Percentiles rank a stretch among this genome's conserved stretches.
phyloP scores from a whole-genome alignment of 2,888 invertebrate genomes.

The Patella pellucida region DNA sequence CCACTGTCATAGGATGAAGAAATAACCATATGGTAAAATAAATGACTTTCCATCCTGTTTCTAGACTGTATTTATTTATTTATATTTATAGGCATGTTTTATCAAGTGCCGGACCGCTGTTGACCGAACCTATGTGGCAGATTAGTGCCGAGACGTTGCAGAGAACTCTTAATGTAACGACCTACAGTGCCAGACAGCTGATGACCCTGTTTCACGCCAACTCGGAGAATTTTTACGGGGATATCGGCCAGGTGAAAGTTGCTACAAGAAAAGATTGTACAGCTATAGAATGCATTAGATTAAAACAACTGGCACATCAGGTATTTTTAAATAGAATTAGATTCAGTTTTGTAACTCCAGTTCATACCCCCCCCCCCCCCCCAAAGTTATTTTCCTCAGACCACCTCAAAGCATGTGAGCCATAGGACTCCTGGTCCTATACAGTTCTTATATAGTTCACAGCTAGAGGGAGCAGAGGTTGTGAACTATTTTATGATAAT shows the following conservation, averaged over 20 bases:
- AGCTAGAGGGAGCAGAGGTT: too few species aligned
- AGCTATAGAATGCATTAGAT: conserved; percentile 84
- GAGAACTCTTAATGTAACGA: conserved; percentile 83
- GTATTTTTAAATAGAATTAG: conserved; percentile 72
- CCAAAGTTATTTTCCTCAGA: not conserved
- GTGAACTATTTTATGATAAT: too few species aligned
- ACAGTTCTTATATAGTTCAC: not conserved
- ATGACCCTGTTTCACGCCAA: conserved; percentile 91
- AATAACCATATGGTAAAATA: too few species aligned
- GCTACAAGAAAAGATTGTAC: conserved; percentile 91
- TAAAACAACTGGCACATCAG: conserved; percentile 91
- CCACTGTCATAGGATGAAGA: too few species aligned
- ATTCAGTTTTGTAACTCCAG: not conserved
- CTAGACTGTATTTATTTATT: too few species aligned
- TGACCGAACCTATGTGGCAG: conserved; percentile 89
- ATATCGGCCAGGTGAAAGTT: conserved; percentile 87
- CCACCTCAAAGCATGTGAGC: too few species aligned
- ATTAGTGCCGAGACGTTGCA: conserved; percentile 86
- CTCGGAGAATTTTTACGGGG: conserved; percentile 95
- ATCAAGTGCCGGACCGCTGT: conserved; percentile 81
- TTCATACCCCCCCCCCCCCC: not conserved
- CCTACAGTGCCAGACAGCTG: conserved; percentile 88
- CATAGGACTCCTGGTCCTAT: too few species aligned
- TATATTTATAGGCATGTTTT: conserved; percentile 73
- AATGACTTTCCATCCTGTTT: too few species aligned